A percentile compares a stretch with the other conserved stretches of the same genome.
Evolutionary conservation across 1,140 invertebrate genomes (phyloP).

Genomic region (Brachionus angularis): DNA sequence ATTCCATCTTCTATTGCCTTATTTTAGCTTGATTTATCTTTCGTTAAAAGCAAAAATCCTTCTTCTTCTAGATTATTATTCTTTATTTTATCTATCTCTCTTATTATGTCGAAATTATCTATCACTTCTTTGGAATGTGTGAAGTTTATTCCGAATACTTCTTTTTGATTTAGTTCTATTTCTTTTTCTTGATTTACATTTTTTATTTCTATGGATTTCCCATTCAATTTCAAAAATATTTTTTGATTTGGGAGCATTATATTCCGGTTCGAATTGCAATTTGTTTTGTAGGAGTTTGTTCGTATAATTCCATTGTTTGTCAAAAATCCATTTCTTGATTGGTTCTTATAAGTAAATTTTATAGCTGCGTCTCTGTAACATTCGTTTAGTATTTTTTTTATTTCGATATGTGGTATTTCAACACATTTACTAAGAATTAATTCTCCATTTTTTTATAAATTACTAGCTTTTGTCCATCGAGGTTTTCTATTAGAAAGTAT

Average conservation of each 20-base stretch:
- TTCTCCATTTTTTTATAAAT: conserved; percentile 1
- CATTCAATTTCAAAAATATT: background rate
- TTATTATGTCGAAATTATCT: no score
- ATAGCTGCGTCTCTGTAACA: background rate
- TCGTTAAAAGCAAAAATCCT: no score
- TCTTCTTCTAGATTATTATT: no score
- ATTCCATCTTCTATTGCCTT: no score
- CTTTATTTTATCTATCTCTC: no score
- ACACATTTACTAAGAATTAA: conserved; percentile 14
- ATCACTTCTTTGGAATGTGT: background rate
- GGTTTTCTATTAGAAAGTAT: conserved; percentile 1
- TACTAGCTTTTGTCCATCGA: conserved; percentile 1
- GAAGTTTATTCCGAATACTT: background rate
- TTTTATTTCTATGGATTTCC: background rate
- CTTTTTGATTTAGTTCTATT: background rate
- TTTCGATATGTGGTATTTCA: background rate
- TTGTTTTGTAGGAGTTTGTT: background rate
- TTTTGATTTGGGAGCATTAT: background rate
- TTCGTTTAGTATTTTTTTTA: background rate
- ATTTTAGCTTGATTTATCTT: no score
- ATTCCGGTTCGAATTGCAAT: background rate
- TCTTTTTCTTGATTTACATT: background rate
- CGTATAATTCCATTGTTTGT: background rate
- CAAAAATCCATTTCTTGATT: background rate
- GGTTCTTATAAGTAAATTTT: background rate